Evolutionary conservation across 1,140 invertebrate species (phyloP).

Genomic region (Drosophila lini): DNA sequence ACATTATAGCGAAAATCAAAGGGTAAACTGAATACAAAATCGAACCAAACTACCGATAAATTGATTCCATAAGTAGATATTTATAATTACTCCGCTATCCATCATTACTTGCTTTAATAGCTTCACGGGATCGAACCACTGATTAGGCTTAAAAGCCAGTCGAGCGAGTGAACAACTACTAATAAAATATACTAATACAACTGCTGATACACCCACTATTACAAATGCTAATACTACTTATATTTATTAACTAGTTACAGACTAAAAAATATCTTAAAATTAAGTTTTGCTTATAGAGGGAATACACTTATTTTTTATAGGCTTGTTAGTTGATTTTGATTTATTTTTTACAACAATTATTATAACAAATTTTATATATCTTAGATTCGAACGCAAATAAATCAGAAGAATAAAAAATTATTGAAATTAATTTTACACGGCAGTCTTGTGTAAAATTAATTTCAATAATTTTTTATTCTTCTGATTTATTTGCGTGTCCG

Average conservation of each 20-base stretch:
- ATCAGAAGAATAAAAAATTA: no score
- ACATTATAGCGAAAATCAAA: not conserved
- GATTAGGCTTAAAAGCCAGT: not conserved
- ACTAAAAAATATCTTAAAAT: no score
- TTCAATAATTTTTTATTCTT: not conserved
- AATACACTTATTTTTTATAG: no score
- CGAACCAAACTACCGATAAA: no score
- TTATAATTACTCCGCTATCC: not conserved
- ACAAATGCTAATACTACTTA: not conserved
- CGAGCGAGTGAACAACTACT: not conserved
- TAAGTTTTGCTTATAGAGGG: no score
- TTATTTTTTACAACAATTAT: not conserved
- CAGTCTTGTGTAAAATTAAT: not conserved
- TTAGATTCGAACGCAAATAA: not conserved
- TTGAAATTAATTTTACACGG: no score
- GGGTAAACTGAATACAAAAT: not conserved
- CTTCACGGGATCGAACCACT: not conserved
- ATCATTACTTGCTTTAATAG: conserved; percentile 3
- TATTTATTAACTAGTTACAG: no score
- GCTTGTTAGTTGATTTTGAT: no score
- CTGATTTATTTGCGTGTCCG: not conserved
- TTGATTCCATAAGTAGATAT: not conserved
- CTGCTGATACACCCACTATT: not conserved
- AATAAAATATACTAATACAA: not conserved
- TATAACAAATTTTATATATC: not conserved